Base-by-base conservation (phyloP, 37 sponge, comb jelly and placozoan genomes). In the Axinella damicornis region DNA sequence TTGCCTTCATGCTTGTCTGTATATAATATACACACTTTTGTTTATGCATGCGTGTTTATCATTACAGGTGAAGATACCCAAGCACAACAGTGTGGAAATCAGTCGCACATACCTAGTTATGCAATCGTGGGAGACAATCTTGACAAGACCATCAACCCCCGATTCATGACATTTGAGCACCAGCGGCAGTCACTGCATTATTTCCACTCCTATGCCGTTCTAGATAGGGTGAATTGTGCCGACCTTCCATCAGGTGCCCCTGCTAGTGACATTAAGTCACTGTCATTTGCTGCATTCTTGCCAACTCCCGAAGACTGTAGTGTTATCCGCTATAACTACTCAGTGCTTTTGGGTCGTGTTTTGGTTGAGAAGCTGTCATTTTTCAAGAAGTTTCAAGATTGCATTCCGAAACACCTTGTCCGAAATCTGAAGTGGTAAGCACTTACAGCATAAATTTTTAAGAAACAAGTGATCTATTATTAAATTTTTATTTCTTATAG, bases 81-180 rank as follows among this genome's bases (percentile, higher is more conserved):
- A 46, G 46, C 9, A 9, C n/a, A n/a, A n/a, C n/a, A n/a, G n/a
- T n/a, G n/a, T n/a, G n/a, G n/a, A n/a, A n/a, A n/a, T n/a, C n/a
- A n/a, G n/a, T n/a, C n/a, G n/a, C n/a, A n/a, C n/a, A 9, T 9
- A 46, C 46, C 46, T 12, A 46, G 46, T 9, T 46, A 46, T 53
- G 74, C 74, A 24, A 33, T 83, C 19, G 84, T 73, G 36, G 84
- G 84, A 31, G 84, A 83, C 33, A 83, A 83, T 52, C 14, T 73
- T 0, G 76, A 83, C 67, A 82, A 70, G 38, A 46, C 40, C 9
- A 64, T 78, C 9, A 12, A 25, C 12, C 54, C 65, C 0, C 62
- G 81, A 20, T 33, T 38, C 24, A 69, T 69, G 69, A 80, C 69
- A 21, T 53, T 69, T 20, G 69, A 69, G n/a, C 53, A 80, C 31